A percentile compares a stretch with the other conserved stretches of the same genome.
phyloP scores from a whole-genome alignment of 92 coral and sea anemone genomes.

The Porites lobata region DNA sequence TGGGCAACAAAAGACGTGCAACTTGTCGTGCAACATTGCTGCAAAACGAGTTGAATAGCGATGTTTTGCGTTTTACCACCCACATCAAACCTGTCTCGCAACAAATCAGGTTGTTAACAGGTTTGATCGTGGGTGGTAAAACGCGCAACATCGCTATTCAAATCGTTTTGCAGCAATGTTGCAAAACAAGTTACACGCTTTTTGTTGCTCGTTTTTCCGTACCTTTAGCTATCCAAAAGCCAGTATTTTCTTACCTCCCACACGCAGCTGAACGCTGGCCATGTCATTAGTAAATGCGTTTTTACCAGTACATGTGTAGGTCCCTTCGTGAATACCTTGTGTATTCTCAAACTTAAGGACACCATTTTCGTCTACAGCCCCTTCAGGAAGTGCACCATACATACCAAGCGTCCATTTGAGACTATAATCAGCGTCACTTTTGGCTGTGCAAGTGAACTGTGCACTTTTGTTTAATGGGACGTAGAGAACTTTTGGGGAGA shows the following conservation, averaged over 20 bases:
- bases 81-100: no score
- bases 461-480: conserved; percentile 85
- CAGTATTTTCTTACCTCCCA: conserved; percentile 76
- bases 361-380: conserved; percentile 80
- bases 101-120: no score
- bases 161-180: no score
- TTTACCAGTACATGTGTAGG: conserved; percentile 95
- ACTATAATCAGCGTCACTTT: conserved; percentile 77
- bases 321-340: conserved; percentile 80
- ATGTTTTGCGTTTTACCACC: no score
- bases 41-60: no score
- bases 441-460: conserved; percentile 87
- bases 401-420: conserved; percentile 89
- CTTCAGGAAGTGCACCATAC: conserved; percentile 76
- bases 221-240: no score
- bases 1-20: no score
- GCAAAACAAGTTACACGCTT: no score
- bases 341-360: conserved; percentile 77
- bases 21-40: no score
- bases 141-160: no score
- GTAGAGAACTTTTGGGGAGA: conserved; percentile 88
- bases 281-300: conserved; percentile 87
- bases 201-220: no score
- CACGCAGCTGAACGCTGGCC: conserved; percentile 90
- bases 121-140: no score